Conservation (phyloP, 2,113 vertebrate species). For the Calypte anna region DNA sequence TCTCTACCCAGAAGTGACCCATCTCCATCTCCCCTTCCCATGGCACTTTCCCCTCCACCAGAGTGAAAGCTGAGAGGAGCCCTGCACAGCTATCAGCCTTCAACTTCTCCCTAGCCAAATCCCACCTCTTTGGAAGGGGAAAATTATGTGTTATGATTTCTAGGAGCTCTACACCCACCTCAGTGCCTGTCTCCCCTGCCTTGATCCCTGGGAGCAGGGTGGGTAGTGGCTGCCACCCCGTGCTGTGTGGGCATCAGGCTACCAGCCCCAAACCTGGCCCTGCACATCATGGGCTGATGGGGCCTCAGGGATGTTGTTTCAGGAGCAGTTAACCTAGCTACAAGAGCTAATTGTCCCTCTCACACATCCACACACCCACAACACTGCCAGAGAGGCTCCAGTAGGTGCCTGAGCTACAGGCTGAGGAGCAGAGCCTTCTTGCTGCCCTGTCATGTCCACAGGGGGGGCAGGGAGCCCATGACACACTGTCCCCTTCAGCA, state of each 20-base stretch:
- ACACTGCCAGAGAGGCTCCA: not conserved
- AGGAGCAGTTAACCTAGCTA: not conserved
- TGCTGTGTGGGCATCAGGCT: fast-evolving
- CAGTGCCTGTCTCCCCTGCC: fast-evolving
- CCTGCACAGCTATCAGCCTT: fast-evolving
- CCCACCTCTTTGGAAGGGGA: not conserved
- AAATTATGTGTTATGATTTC: fast-evolving
- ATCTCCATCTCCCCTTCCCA: not conserved
- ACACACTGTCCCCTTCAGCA: not conserved
- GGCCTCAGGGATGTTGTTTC: not conserved
- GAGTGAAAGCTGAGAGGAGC: not conserved
- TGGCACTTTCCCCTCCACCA: fast-evolving
- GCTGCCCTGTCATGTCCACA: fast-evolving
- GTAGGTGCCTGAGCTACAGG: not conserved
- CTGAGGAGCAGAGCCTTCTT: not conserved
- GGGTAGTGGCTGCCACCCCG: too few species aligned
- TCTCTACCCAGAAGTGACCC: not conserved
- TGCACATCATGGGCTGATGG: fast-evolving
- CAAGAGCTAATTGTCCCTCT: constrained; percentile 14
- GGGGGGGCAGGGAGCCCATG: fast-evolving
- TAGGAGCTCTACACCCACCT: not conserved
- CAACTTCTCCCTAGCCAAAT: not conserved
- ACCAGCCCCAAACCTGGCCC: not conserved
- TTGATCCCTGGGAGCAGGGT: not conserved
- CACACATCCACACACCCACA: not conserved